A percentile compares a stretch with the other conserved stretches of the same genome.
phyloP scores from a whole-genome alignment of 2,888 invertebrate species.

The Cheilosia variabilis region DNA sequence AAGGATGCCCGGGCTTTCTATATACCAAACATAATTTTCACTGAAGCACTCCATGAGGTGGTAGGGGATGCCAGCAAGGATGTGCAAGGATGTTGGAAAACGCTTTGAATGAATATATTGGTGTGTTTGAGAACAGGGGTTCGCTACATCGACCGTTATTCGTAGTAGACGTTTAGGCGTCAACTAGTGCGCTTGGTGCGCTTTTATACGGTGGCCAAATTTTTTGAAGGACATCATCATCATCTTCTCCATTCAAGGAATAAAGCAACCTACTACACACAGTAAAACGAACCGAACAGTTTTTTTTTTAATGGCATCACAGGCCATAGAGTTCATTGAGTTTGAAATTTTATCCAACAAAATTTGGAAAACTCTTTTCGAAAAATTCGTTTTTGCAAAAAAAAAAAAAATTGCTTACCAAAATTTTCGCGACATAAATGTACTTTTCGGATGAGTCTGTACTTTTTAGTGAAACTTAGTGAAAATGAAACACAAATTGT shows the following conservation, averaged over 20 bases:
- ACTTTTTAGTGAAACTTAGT: constrained; percentile 45
- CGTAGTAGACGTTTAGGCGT: constrained; percentile 85
- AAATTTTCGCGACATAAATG: not conserved
- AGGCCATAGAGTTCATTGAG: constrained; percentile 40
- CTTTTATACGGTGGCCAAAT: constrained; percentile 81
- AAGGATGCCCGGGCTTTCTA: constrained; percentile 72
- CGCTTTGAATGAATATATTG: constrained; percentile 74
- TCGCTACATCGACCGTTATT: constrained; percentile 84
- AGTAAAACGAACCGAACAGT: constrained; percentile 57
- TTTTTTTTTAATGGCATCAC: constrained; percentile 61
- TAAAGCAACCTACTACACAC: constrained; percentile 69
- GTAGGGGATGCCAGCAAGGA: constrained; percentile 49
- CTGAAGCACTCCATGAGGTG: constrained; percentile 39
- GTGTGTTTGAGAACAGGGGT: constrained; percentile 82
- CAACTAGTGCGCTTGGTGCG: constrained; percentile 85
- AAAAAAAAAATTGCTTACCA: not conserved
- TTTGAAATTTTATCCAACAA: constrained; percentile 23
- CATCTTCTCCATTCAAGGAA: constrained; percentile 75
- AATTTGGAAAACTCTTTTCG: constrained; percentile 19
- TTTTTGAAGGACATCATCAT: constrained; percentile 76
- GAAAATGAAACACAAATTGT: constrained; percentile 21
- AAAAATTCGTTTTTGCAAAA: constrained; percentile 18
- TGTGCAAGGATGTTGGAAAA: constrained; percentile 75
- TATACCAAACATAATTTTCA: constrained; percentile 47
- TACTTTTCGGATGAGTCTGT: constrained; percentile 4